phyloP scores from a whole-genome alignment of 2,113 vertebrate genomes.

The Mustelus asterias region DNA sequence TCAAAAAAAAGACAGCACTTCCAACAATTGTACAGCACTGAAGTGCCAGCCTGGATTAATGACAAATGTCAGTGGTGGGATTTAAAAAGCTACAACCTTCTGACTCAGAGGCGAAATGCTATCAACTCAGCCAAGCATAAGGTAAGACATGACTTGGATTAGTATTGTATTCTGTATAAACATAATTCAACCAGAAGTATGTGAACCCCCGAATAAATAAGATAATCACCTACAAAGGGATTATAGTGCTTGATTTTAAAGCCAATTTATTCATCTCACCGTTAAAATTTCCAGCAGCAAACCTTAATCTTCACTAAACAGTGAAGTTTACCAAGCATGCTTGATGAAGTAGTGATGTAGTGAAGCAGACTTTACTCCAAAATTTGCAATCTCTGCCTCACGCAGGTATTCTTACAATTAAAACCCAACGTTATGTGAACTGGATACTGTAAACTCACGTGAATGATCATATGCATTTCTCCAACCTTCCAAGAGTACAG shows the following conservation, averaged over 20 bases:
- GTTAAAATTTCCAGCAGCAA: not conserved
- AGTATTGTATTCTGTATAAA: not conserved
- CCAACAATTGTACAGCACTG: not conserved
- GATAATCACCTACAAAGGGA: not conserved
- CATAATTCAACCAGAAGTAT: not conserved
- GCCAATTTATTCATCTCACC: not conserved
- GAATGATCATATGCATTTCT: not conserved
- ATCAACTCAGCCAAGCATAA: slow-evolving; percentile 19
- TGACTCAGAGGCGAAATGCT: slow-evolving; percentile 12
- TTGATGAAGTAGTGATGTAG: not conserved
- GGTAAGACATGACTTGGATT: not conserved
- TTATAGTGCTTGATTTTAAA: not conserved
- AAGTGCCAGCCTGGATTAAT: not conserved
- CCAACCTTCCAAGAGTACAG: not conserved
- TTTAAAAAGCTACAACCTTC: slow-evolving; percentile 15
- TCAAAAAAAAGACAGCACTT: slow-evolving; percentile 9
- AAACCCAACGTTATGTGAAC: not conserved
- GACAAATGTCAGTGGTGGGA: not conserved
- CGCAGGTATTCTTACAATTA: not conserved
- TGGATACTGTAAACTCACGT: not conserved
- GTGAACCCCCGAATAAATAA: slow-evolving; percentile 1
- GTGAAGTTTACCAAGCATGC: not conserved
- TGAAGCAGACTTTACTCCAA: not conserved
- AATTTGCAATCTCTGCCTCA: not conserved
- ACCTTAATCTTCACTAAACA: not conserved